Evolutionary conservation across 2,888 invertebrate species (phyloP).

Genomic region (Eudasyphora cyanicolor): DNA sequence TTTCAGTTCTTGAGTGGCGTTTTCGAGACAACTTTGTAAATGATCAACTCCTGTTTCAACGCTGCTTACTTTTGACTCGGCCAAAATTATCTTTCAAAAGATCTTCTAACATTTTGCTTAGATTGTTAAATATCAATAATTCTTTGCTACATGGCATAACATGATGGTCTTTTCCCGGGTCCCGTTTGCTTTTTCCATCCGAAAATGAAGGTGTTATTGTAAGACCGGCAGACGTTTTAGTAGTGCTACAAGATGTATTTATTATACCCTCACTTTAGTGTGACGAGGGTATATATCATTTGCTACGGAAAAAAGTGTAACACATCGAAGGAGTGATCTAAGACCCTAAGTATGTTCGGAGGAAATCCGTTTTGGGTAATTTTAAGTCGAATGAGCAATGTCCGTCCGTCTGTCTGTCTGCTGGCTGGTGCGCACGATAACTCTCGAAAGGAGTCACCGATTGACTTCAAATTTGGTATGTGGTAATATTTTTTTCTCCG

Average conservation of each 20-base stretch:
- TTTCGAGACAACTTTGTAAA: conserved; percentile 81
- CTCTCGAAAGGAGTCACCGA: no score
- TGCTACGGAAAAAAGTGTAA: no score
- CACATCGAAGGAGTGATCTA: no score
- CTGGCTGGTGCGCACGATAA: no score
- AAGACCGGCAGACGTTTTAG: conserved; percentile 76
- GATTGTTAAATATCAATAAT: conserved; percentile 77
- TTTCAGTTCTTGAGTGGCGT: conserved; percentile 80
- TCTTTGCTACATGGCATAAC: conserved; percentile 73
- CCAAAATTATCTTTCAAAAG: conserved; percentile 75
- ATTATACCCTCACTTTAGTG: no score
- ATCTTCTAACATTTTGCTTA: conserved; percentile 78
- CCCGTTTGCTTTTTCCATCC: conserved; percentile 70
- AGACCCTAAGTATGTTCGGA: no score
- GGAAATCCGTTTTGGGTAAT: no score
- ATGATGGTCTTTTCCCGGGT: conserved; percentile 70
- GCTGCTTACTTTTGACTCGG: conserved; percentile 77
- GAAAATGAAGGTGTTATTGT: conserved; percentile 69
- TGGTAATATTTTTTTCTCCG: no score
- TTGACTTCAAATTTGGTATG: no score
- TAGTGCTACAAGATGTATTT: conserved; percentile 75
- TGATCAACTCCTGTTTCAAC: conserved; percentile 79
- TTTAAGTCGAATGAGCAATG: no score
- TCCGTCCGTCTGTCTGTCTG: no score
- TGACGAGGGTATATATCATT: no score